Evolutionary conservation across 2,113 vertebrate species (phyloP).

Genomic region (Pelmatolapia mariae): DNA sequence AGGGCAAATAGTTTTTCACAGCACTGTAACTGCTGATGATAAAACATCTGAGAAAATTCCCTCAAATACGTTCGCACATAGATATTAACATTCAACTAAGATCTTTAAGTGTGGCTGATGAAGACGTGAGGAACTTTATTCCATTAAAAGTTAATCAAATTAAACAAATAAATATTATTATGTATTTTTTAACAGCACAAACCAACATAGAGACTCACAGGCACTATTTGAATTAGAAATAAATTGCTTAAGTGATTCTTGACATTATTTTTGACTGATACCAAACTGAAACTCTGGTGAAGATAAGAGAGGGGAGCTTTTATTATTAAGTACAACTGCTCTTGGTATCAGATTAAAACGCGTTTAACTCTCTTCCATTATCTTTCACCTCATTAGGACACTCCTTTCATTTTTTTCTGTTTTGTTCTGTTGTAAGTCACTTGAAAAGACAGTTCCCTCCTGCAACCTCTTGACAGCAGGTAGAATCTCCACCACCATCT

Average conservation of each 20-base stretch:
- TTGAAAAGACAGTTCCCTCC: not conserved
- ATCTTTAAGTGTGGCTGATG: rapidly evolving
- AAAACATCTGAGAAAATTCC: not conserved
- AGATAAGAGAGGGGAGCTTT: not conserved
- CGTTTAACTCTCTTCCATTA: not conserved
- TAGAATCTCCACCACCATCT: not conserved
- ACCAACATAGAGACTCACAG: not conserved
- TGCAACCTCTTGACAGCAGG: not conserved
- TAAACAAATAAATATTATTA: not conserved
- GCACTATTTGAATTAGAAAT: not conserved
- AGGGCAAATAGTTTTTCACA: not conserved
- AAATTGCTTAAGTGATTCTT: not conserved
- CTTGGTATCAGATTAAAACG: not conserved
- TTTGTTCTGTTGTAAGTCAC: not conserved
- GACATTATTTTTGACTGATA: not conserved
- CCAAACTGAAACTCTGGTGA: not conserved
- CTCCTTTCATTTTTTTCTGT: not conserved
- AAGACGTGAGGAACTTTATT: not conserved
- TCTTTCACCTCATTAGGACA: not conserved
- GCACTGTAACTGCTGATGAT: rapidly evolving
- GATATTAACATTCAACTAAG: not conserved
- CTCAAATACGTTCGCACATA: rapidly evolving
- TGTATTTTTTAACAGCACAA: rapidly evolving
- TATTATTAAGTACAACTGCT: rapidly evolving
- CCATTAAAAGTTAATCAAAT: not conserved